phyloP scores from a whole-genome alignment of 1,140 invertebrate genomes.

The Drepana arcuata region DNA sequence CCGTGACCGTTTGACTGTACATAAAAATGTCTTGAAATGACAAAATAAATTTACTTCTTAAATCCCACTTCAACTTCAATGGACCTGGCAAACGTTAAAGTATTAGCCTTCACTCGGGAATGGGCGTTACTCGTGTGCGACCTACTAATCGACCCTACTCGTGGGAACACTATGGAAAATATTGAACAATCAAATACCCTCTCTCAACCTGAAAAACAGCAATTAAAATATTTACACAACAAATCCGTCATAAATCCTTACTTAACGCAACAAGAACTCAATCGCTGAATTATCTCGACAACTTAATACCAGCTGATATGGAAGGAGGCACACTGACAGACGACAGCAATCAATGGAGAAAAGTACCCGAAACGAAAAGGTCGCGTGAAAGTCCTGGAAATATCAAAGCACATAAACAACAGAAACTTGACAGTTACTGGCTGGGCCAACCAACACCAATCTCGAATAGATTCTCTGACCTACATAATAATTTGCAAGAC shows the following conservation, averaged over 20 bases:
- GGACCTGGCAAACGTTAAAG: too few species aligned
- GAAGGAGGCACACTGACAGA: too few species aligned
- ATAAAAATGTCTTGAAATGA: too few species aligned
- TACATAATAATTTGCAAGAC: background rate
- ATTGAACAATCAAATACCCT: too few species aligned
- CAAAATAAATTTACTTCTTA: too few species aligned
- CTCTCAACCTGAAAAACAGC: background rate
- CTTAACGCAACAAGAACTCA: constrained; percentile 2
- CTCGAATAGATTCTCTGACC: constrained; percentile 3
- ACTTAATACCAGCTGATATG: background rate
- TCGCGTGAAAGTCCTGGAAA: background rate
- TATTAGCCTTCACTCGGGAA: too few species aligned
- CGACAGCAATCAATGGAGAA: background rate
- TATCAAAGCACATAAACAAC: constrained; percentile 3
- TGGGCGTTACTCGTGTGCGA: background rate
- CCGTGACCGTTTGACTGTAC: too few species aligned
- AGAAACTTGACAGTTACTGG: constrained; percentile 1
- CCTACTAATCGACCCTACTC: constrained; percentile 1
- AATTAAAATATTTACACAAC: background rate
- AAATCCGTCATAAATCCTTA: constrained; percentile 2
- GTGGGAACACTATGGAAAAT: background rate
- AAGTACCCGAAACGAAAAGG: constrained; percentile 2
- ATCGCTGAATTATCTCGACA: constrained; percentile 1
- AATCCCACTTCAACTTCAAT: too few species aligned
- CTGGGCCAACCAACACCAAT: constrained; percentile 2